Base-by-base conservation (phyloP, 2,797 vertebrate species). In the Tympanoctomys barrerae region DNA sequence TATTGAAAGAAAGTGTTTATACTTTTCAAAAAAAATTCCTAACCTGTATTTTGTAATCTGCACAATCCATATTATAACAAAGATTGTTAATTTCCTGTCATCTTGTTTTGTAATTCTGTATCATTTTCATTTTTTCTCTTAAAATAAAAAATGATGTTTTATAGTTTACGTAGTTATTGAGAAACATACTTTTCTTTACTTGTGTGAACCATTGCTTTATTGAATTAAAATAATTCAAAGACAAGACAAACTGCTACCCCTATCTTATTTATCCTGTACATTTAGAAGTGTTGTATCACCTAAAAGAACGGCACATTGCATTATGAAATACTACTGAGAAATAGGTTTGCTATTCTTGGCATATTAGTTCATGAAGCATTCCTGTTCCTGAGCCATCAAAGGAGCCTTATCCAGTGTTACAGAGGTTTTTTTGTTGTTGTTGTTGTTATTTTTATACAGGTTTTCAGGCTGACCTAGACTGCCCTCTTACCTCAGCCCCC, bases 381-480 rank as follows among this genome's bases (percentile, higher is more conserved):
- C 13, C 22, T 1, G 1, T 46, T 66, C 26, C 49, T 33, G 39
- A 42, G 19, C 5, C 14, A 19, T 3, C 11, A 5, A 46, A 36
- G 0, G 0, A 26, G 12, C 13, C 21, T 36, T 18, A 12, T 12
- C 36, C 21, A 18, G 28, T 11, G 39, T 46, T 71, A 4, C 5
- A 66, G 28, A 14, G 54, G 52, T 8, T 61, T 61, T 26, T 7
- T 26, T 4, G 7, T 59, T 26, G 8, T 62, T 62, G 9, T 39
- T 39, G 42, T 42, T 42, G 42, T 42, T 42, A 28, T 10, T 62
- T 62, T 62, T 62, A 62, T 11, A 62, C 61, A 62, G 3, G 26
- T 10, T 28, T 62, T 9, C 61, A 28, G 9, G 26, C 61, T 28
- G 2, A 7, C 61, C 61, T 62, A 28, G 3, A 26, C 61, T 28